A percentile compares a stretch with the other conserved stretches of the same genome.
Conservation (phyloP, 1,140 invertebrate genomes). For the Asobara japonica region DNA sequence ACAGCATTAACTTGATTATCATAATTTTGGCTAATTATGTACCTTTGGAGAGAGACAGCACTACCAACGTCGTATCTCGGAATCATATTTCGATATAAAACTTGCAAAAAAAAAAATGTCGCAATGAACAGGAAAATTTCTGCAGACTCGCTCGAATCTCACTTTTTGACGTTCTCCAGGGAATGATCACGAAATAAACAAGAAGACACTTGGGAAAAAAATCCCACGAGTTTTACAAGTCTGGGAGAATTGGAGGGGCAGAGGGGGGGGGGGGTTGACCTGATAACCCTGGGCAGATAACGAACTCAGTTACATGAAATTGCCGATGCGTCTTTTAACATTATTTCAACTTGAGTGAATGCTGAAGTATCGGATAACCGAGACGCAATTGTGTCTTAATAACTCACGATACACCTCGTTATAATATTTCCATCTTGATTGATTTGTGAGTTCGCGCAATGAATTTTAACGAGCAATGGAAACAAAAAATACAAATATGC, state of each 20-base stretch:
- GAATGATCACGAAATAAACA: background rate
- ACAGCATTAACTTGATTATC: too few species aligned
- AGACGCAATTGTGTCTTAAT: background rate
- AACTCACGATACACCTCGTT: too few species aligned
- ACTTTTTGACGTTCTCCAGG: background rate
- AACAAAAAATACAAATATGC: too few species aligned
- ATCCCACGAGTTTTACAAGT: background rate
- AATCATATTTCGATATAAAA: conserved; percentile 42
- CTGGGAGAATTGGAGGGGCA: background rate
- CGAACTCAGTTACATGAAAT: conserved; percentile 21
- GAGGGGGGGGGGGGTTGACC: conserved; percentile 8
- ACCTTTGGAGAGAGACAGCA: conserved; percentile 57
- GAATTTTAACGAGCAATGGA: too few species aligned
- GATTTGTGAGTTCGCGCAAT: too few species aligned
- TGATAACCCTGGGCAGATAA: conserved; percentile 53
- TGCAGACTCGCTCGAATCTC: background rate
- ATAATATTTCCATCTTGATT: too few species aligned
- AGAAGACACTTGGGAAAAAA: background rate
- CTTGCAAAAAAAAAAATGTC: background rate
- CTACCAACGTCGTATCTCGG: conserved; percentile 57
- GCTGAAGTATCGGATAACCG: background rate
- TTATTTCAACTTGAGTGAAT: conserved; percentile 14
- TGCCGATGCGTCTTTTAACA: conserved; percentile 11
- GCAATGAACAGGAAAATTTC: background rate
- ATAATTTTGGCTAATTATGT: conserved; percentile 24